Conservation (phyloP, 2,113 vertebrate genomes). For the Camelus bactrianus region DNA sequence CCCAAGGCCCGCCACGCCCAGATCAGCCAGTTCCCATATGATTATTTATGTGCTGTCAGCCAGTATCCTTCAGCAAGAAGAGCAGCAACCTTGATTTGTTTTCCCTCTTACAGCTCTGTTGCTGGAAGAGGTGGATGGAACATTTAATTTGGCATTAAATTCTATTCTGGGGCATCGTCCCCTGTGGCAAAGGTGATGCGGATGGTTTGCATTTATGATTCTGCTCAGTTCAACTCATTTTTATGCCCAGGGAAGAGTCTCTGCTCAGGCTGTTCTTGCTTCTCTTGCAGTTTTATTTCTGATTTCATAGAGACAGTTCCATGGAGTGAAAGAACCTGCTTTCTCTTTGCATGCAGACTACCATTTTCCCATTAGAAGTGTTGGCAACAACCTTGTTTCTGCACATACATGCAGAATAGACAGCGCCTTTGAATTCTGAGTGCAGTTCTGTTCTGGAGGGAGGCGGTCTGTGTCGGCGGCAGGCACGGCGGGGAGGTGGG, state of each 20-base stretch:
- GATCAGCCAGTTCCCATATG: slow-evolving; percentile 11
- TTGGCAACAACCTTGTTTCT: slow-evolving; percentile 72
- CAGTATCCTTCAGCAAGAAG: slow-evolving; percentile 56
- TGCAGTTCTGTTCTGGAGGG: slow-evolving; percentile 24
- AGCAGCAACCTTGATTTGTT: slow-evolving; percentile 72
- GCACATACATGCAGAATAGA: slow-evolving; percentile 35
- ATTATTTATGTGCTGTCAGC: slow-evolving; percentile 69
- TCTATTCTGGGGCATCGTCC: slow-evolving; percentile 78
- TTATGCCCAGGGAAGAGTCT: slow-evolving; percentile 78
- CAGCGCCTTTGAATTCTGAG: slow-evolving; percentile 42
- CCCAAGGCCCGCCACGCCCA: neutral
- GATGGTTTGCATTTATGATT: slow-evolving; percentile 80
- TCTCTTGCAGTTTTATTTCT: slow-evolving; percentile 80
- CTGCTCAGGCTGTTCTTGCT: slow-evolving; percentile 71
- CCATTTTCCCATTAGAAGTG: slow-evolving; percentile 43
- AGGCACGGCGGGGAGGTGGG: neutral
- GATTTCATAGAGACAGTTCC: slow-evolving; percentile 71
- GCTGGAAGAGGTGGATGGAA: slow-evolving; percentile 68
- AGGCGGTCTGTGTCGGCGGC: slow-evolving; percentile 39
- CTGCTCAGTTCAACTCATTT: slow-evolving; percentile 77
- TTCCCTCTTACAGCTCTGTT: slow-evolving; percentile 68
- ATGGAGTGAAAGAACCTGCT: slow-evolving; percentile 49
- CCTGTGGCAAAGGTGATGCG: slow-evolving; percentile 82
- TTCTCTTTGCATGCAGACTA: slow-evolving; percentile 65
- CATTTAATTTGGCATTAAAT: slow-evolving; percentile 84